Percentiles rank a stretch among this genome's conserved stretches.
phyloP scores from a whole-genome alignment of 2,888 invertebrate genomes.

The Gnatocerus cornutus region DNA sequence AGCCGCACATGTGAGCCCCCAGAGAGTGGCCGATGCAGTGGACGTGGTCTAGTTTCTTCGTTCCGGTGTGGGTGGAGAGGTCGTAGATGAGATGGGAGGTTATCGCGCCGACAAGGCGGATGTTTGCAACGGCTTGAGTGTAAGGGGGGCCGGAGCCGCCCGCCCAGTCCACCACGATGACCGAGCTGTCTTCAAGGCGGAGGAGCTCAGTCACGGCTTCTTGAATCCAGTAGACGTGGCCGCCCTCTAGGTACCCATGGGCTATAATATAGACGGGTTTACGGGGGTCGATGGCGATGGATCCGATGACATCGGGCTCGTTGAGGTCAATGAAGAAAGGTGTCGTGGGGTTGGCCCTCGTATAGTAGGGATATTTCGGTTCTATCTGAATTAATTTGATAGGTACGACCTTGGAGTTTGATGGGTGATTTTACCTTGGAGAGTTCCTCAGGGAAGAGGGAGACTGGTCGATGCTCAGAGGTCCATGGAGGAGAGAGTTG shows the following conservation, averaged over 20 bases:
- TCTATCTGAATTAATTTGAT: slow-evolving; percentile 74
- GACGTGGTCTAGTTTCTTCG: slow-evolving; percentile 76
- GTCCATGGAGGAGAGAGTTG: slow-evolving; percentile 86
- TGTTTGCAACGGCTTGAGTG: slow-evolving; percentile 93
- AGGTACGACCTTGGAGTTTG: too few species aligned
- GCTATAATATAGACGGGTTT: slow-evolving; percentile 84
- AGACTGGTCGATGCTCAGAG: slow-evolving; percentile 84
- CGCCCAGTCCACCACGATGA: slow-evolving; percentile 90
- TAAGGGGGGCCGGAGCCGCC: slow-evolving; percentile 91
- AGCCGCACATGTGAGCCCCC: slow-evolving; percentile 89
- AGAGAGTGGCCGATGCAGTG: slow-evolving; percentile 92
- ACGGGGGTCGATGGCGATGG: slow-evolving; percentile 77
- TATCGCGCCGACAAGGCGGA: slow-evolving; percentile 88
- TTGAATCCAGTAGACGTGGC: slow-evolving; percentile 84
- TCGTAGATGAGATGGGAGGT: slow-evolving; percentile 80
- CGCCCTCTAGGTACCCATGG: slow-evolving; percentile 92
- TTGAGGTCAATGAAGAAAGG: slow-evolving; percentile 80
- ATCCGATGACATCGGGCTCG: slow-evolving; percentile 76
- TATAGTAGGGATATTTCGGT: slow-evolving; percentile 77
- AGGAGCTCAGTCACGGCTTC: slow-evolving; percentile 83
- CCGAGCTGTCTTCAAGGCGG: slow-evolving; percentile 80
- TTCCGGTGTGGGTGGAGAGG: slow-evolving; percentile 68
- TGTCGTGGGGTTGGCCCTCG: slow-evolving; percentile 71
- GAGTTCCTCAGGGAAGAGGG: slow-evolving; percentile 84
- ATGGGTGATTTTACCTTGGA: slow-evolving; percentile 73